Evolutionary conservation across 1,140 invertebrate genomes (phyloP), one percentile per base, ranked within the genome.

Genomic region (Drosophila willistoni): DNA sequence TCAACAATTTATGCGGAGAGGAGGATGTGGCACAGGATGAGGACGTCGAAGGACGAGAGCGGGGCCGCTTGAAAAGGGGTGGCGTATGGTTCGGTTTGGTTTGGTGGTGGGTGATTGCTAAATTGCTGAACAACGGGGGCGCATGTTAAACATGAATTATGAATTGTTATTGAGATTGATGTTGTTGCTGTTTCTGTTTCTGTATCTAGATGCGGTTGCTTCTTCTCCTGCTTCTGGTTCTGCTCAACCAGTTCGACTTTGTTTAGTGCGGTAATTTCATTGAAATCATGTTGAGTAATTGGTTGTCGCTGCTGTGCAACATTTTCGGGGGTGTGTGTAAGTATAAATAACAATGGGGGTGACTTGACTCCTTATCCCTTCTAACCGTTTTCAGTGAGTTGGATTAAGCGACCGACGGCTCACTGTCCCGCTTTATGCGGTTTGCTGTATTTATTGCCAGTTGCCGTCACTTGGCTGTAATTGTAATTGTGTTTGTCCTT

Each of bases 241-340:
- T 22, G 19, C n/a, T 17, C 22, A 77, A 63, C 64, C 68, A 66
- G 73, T 67, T 79, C 57, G 54, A 55, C 68, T 54, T 13, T 61
- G 39, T 64, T 64, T 71, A 68, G 56, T 59, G 56, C 56, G 56
- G 56, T 89, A 91, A 89, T 91, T 91, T 89, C 87, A 91, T 90
- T 90, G 90, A 91, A 91, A 91, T 91, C 84, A 91, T 91, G 90
- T 91, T 91, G 90, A 91, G 90, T 91, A 91, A 91, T 91, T 91
- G 90, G 86, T 72, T 67, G 29, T 47, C 68, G 44, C 66, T 54
- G 76, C 73, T 77, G 73, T 59, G 77, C 47, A 36, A 71, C 68
- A 64, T 73, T 68, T 68, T 64, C 62, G 67, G 67, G 83, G 80
- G 76, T 71, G 29, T 29, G 29, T 25, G 25, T 25, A n/a, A n/a